phyloP scores from a whole-genome alignment of 2,888 invertebrate genomes.

The Ichneumoninae sp. region DNA sequence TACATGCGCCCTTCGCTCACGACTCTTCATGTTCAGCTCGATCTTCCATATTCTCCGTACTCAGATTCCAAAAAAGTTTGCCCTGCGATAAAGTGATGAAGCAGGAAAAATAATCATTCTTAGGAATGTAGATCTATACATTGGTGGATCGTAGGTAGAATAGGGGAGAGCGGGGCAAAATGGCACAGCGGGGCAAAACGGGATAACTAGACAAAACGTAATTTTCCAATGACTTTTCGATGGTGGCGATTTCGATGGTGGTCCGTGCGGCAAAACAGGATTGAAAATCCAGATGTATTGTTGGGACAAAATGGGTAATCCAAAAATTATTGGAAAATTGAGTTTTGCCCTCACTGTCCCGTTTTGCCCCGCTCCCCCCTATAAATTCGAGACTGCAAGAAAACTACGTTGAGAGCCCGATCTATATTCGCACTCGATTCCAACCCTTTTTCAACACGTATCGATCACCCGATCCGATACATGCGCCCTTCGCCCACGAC shows the following conservation, averaged over 20 bases:
- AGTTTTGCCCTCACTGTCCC: too few relatives aligned
- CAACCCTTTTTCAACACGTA: neutral
- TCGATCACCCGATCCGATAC: conserved; percentile 37
- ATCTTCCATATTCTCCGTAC: neutral
- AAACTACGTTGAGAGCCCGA: neutral
- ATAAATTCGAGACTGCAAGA: neutral
- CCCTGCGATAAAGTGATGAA: neutral
- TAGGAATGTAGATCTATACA: too few relatives aligned
- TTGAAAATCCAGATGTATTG: too few relatives aligned
- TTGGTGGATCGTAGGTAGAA: neutral
- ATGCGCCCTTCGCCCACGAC: neutral
- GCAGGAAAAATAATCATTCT: neutral
- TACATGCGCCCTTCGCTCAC: conserved; percentile 1
- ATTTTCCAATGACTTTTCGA: too few relatives aligned
- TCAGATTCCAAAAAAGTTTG: neutral
- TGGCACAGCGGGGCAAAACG: too few relatives aligned
- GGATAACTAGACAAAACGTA: too few relatives aligned
- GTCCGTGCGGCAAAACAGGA: too few relatives aligned
- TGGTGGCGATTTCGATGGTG: too few relatives aligned
- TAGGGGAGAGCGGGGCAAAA: too few relatives aligned
- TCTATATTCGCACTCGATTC: conserved; percentile 28
- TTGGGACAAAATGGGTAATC: too few relatives aligned
- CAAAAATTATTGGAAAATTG: too few relatives aligned
- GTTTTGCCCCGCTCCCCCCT: too few relatives aligned
- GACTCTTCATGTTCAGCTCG: neutral